A percentile compares a stretch with the other conserved stretches of the same genome.
These are phyloP conservation scores for Coptodon bakossiorum DNA, from an alignment of 2,113 vertebrate species.

Conservation along the genomic window DNA sequence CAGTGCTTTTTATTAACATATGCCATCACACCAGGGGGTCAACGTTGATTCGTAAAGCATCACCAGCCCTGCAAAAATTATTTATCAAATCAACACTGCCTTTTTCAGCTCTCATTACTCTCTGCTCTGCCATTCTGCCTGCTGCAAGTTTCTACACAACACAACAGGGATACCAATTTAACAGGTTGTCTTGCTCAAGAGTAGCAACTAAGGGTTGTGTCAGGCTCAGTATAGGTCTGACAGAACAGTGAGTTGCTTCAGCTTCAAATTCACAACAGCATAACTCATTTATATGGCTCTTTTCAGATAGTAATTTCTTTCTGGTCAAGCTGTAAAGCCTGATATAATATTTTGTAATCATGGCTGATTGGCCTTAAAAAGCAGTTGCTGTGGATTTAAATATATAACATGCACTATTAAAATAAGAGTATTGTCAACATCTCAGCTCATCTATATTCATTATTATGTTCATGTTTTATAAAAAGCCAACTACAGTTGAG, in stretches of 20 bases:
- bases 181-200: neutral
- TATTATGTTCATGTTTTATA: neutral
- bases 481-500: neutral
- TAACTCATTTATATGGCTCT: neutral
- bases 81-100: conserved; percentile 43
- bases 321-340: neutral
- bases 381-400: neutral
- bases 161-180: conserved; percentile 8
- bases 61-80: conserved; percentile 30
- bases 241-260: neutral
- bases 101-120: conserved; percentile 21
- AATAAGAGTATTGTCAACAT: neutral
- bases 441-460: neutral
- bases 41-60: conserved; percentile 41
- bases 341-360: neutral
- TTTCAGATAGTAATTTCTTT: neutral
- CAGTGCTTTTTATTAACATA: conserved; percentile 62
- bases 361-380: neutral
- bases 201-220: neutral
- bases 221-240: neutral
- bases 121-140: neutral
- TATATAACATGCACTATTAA: neutral
- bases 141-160: neutral
- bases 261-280: neutral
- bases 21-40: conserved; percentile 43